Evolutionary conservation across 2,888 invertebrate species (phyloP).

Genomic region (Pterobdella sp.): DNA sequence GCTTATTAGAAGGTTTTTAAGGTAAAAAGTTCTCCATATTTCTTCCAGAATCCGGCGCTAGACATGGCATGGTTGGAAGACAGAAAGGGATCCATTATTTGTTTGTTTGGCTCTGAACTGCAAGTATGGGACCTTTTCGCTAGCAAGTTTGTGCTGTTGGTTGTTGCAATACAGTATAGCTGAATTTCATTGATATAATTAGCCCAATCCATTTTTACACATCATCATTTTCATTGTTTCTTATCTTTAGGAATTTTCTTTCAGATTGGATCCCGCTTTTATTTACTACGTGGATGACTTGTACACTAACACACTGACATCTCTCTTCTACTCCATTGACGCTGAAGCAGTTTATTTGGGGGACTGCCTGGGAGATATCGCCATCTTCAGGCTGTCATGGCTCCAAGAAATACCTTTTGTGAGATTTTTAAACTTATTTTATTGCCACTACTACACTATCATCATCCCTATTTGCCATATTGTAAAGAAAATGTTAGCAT

Average conservation of each 20-base stretch:
- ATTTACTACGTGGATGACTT: constrained; percentile 17
- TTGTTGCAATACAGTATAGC: background rate
- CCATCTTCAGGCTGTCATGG: background rate
- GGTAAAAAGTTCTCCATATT: background rate
- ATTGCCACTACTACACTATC: no score
- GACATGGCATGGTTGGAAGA: constrained; percentile 19
- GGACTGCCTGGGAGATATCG: constrained; percentile 14
- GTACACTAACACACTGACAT: background rate
- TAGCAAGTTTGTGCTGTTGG: constrained; percentile 15
- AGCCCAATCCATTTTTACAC: background rate
- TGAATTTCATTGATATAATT: background rate
- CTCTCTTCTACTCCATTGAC: background rate
- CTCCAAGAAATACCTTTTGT: background rate
- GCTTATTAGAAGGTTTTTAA: background rate
- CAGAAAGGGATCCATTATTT: constrained; percentile 4
- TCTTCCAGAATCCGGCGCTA: constrained; percentile 19
- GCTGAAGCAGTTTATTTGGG: constrained; percentile 14
- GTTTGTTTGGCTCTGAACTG: constrained; percentile 24
- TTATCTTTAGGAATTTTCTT: background rate
- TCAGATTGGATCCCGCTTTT: constrained; percentile 21
- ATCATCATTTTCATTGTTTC: background rate
- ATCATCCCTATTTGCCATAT: no score
- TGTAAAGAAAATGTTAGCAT: no score
- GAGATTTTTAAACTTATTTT: background rate
- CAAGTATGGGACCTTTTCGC: constrained; percentile 21